Base-by-base conservation (phyloP, 1,140 invertebrate species). In the Pseudomyrmex gracilis region DNA sequence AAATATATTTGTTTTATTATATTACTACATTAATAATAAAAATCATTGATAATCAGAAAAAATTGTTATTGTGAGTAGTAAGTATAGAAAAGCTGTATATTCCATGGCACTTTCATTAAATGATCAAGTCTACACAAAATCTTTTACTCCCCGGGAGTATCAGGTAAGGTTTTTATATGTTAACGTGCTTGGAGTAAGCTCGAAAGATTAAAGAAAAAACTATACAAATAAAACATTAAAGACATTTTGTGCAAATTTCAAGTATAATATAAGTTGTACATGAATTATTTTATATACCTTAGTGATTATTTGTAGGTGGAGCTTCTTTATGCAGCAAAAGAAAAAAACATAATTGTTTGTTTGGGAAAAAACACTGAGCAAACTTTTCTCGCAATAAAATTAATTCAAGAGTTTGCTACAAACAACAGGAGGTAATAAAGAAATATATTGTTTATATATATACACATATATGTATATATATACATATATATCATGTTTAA, bases 341-440 rank as follows among this genome's bases (percentile, higher is more conserved):
- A 97, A 84, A 95, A 95, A 73, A 98, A 99, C 93, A 97, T 97
- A 15, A 98, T 99, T 85, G 96, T 98, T 67, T 98, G 97, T 92
- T 95, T 99, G 58, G 97, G 97, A 61, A 97, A 97, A 85, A 96
- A 96, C 66, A 95, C 96, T 17, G 98, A 98, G 58, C 98, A 98
- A 94, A 97, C 97, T 47, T 99, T 98, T 93, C 97, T 99, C 87
- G 96, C 97, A 8, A 96, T 98, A 9, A 97, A 99, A 95, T 94
- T 99, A 15, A 96, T 99, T 60, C 97, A 98, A 94, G 96, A 97
- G 91, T 92, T 96, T 73, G 95, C 96, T 1, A 94, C 95, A 85
- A 92, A 95, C 87, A 94, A 96, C 88, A 89, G 96, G 88, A 92
- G 90, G 93, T 91, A 91, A 91, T 2, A 49, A 51, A 73, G 17